Evolutionary conservation across 53 echinoderm and acorn worm species (phyloP), one percentile per base, ranked within the genome.

Genomic region (Arbacia lixula): DNA sequence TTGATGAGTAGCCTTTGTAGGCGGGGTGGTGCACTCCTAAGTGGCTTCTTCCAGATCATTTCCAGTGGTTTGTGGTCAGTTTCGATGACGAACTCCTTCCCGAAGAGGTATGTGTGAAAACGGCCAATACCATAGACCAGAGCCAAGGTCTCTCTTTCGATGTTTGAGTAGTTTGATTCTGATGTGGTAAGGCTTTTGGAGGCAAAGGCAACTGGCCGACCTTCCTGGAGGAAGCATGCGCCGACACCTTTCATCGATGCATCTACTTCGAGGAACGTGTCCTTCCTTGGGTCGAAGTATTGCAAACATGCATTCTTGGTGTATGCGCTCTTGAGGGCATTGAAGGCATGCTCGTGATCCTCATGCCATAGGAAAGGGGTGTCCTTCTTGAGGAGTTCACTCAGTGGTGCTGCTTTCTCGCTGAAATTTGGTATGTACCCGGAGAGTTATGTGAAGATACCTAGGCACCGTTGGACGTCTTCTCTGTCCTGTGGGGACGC

Each of bases 41-140:
- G 51, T 50, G 89, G 89, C 46, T 86, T 86, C 60, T 60, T 86
- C 86, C 66, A 76, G 2, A 86, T 89, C 75, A 67, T 89, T 24
- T 89, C 92, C 2, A 86, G 77, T 4, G 92, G 89, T 35, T 86
- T 92, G 84, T 92, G 92, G 74, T 89, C 78, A 3, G 86, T 85
- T 61, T 83, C 17, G 12, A 89, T 83, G 1, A 22, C 76, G 77
- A 89, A 89, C 21, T 89, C 71, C 60, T 84, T 76, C 22, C 87
- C 78, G 19, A 85, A 88, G 0, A 90, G 91, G 73, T 38, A 91
- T 0, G 90, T 90, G 34, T 91, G 87, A 27, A 91, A 87, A 53
- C 87, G 42, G 65, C 4, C 87, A 38, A 91, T 79, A 10, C 86
- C 91, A 83, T 71, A 82, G 1, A 89, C 80, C 22, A 89, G 68